Evolutionary conservation across 2,888 invertebrate genomes (phyloP), one percentile per base, ranked within the genome.

Genomic region (Girardia tigrina): DNA sequence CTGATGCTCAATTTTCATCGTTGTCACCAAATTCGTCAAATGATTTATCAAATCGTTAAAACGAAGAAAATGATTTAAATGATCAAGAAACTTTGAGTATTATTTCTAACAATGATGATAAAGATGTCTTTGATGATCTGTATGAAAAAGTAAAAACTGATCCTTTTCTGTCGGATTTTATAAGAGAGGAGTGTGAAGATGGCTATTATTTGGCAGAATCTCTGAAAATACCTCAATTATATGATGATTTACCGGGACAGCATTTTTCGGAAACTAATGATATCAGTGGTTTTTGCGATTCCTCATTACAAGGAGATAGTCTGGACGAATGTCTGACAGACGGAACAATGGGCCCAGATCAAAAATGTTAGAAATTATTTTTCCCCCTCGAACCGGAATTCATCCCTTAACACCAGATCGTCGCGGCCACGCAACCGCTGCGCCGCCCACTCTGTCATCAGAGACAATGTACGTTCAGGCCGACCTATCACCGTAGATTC

Each of bases 1-100:
- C 56, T 20, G 56, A 56, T 56, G 56, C 56, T 56, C 56, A 56
- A 56, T 56, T 56, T 56, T 56, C 56, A 2, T 56, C 56, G n/a
- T n/a, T 56, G 23, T 56, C 56, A 23, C 56, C 56, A 56, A 56
- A 56, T n/a, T 56, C 56, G n/a, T 56, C 56, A 56, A 56, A 56
- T 56, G 56, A 56, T 56, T 56, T n/a, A 23, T 56, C 56, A n/a
- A 56, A 56, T n/a, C 56, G 56, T 8, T 56, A 56, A 20, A 56
- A 12, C 23, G 56, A 56, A 56, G 56, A 56, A 20, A 12, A 56
- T 56, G 56, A 56, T 12, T 56, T 56, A 16, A 56, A 56, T 56
- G 56, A 56, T 16, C 56, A 56, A 16, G 56, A 56, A 56, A 56
- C 56, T 56, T 4, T 56, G 56, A 56, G 56, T 56, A n/a, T 56